Evolutionary conservation across 2,888 invertebrate species (phyloP), one percentile per base, ranked within the genome.

Genomic region (Clivina fossor): DNA sequence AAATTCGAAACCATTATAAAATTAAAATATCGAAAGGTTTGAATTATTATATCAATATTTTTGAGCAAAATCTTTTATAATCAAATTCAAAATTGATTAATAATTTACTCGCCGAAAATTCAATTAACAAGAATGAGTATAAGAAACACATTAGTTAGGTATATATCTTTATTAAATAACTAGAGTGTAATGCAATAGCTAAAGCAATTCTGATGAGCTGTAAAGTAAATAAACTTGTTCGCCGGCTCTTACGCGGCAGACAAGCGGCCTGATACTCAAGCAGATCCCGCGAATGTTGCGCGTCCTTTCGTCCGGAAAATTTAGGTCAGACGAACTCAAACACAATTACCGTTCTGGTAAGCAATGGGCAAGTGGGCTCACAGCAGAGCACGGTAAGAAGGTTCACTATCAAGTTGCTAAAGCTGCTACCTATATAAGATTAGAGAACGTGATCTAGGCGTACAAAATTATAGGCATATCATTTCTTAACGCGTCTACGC

Each of bases 251-350:
- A 32, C 28, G 44, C 44, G 28, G 13, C 20, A 47, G n/a, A n/a
- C n/a, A n/a, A n/a, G n/a, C n/a, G n/a, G n/a, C n/a, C n/a, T n/a
- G n/a, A n/a, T n/a, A n/a, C n/a, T n/a, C n/a, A n/a, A n/a, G n/a
- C n/a, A n/a, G n/a, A n/a, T n/a, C n/a, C n/a, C n/a, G n/a, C n/a
- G n/a, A n/a, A n/a, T n/a, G n/a, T n/a, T n/a, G n/a, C n/a, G 22
- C 35, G 33, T 35, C 44, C 53, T 26, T 4, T 41, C 35, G 44
- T 26, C 53, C 33, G 44, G 53, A 44, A 53, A 44, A 53, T 53
- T 22, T 53, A 53, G 53, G 53, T 53, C 53, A 53, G 40, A 38
- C 43, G 19, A 53, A 53, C 44, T 53, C 44, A 53, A 53, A 53
- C 53, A 53, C 53, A 53, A 53, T 53, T 53, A 53, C 53, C 18